Evolutionary conservation across 2,113 vertebrate genomes (phyloP), one percentile per base, ranked within the genome.

Genomic region (Lathamus discolor): DNA sequence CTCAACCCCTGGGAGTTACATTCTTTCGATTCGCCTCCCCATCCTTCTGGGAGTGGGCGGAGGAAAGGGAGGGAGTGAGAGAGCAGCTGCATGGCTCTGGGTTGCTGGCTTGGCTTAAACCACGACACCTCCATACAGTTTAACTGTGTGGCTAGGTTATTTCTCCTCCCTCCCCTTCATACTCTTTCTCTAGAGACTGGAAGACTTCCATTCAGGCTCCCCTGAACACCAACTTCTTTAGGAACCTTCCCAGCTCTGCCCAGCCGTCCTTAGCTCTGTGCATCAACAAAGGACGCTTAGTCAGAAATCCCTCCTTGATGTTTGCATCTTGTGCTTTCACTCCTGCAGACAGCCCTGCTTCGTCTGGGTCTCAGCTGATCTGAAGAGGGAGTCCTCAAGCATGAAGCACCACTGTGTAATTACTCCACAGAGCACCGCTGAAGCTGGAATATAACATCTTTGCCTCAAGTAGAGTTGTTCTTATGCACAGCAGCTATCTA

Each of bases 351-450:
- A 48, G 10, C 37, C 10, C 24, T 0, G 6, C 62, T 55, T 51
- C 44, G 24, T n/a, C 10, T 33, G 20, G 17, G 18, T 46, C 69
- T 75, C 54, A 52, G 64, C 25, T 12, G 44, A 48, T 61, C 23
- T 33, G 41, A 48, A 54, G 69, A 59, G 24, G 54, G 49, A 35
- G 20, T 48, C 76, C 51, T 70, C 76, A 24, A 7, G 29, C 68
- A 44, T 14, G 14, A 64, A 37, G 14, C 75, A 59, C 43, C 4
- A 19, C 67, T 84, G 54, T 31, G 80, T 52, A 35, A 63, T 75
- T 44, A 23, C 55, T 39, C 48, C 63, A 14, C 1, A 4, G 63
- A 70, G 55, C 2, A 23, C 27, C 0, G 0, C 49, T 41, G 55
- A 0, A 0, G n/a, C 39, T 59, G 57, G 12, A n/a, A 25, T 7